Conservation (phyloP, 2,888 invertebrate genomes). For the Galeruca laticollis region DNA sequence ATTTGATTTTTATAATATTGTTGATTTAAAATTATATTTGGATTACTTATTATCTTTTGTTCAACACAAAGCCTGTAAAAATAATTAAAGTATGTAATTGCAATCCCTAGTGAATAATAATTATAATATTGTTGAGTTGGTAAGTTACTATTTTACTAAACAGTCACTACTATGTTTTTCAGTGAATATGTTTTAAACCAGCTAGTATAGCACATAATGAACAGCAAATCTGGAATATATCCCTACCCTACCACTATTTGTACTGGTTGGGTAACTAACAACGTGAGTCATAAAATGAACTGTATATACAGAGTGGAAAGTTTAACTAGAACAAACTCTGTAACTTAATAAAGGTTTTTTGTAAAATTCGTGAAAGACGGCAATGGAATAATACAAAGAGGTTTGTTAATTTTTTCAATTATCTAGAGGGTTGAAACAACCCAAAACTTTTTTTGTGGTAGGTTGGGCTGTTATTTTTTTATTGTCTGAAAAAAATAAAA, state of each 20-base stretch:
- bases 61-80: neutral
- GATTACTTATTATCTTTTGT: neutral
- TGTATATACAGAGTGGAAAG: no score
- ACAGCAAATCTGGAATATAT: neutral
- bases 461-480: no score
- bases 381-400: no score
- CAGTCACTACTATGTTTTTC: neutral
- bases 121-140: neutral
- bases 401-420: no score
- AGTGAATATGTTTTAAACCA: neutral
- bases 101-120: neutral
- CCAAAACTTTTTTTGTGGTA: no score
- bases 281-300: no score
- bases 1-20: neutral
- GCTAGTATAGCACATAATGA: neutral
- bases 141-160: slow-evolving; percentile 1
- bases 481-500: no score
- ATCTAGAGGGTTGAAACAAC: no score
- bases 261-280: neutral
- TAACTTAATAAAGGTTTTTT: no score
- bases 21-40: neutral
- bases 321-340: no score
- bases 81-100: neutral
- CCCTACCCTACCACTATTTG: no score
- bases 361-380: no score